Conservation (phyloP, 2,797 vertebrate genomes). For the Tinamus major region DNA sequence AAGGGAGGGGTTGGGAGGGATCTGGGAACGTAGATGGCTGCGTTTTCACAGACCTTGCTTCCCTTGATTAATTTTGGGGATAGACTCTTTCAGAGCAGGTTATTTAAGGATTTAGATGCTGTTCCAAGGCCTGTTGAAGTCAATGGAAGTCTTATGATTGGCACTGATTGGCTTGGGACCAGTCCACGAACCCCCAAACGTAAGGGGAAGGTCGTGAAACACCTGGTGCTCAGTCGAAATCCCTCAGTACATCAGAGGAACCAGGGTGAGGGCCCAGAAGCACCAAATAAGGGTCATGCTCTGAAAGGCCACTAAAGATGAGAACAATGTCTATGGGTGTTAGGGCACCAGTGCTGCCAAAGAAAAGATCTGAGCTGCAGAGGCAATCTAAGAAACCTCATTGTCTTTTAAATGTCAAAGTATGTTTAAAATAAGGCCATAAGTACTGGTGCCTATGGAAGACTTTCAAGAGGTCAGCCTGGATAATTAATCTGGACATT, state of each 20-base stretch:
- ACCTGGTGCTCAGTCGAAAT: neutral
- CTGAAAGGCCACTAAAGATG: slow-evolving; percentile 26
- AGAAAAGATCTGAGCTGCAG: slow-evolving; percentile 6
- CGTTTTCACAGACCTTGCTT: slow-evolving; percentile 71
- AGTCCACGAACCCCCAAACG: neutral
- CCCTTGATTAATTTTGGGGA: slow-evolving; percentile 66
- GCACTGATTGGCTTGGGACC: slow-evolving; percentile 32
- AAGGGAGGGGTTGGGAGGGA: slow-evolving; percentile 69
- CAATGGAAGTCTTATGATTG: slow-evolving; percentile 30
- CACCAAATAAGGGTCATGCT: slow-evolving; percentile 20
- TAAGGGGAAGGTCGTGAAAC: slow-evolving; percentile 17
- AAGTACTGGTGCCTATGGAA: neutral
- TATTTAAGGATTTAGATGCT: slow-evolving; percentile 63
- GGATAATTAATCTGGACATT: neutral
- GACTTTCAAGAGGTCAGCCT: neutral
- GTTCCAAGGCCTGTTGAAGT: slow-evolving; percentile 30
- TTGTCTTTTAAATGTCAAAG: neutral
- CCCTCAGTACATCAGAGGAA: neutral
- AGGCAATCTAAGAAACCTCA: slow-evolving; percentile 36
- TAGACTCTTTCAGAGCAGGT: slow-evolving; percentile 58
- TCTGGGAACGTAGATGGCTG: slow-evolving; percentile 69
- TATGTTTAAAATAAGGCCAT: neutral
- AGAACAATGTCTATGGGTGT: neutral
- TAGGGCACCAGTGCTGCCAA: neutral
- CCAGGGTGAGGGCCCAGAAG: slow-evolving; percentile 14